These are phyloP conservation scores for Diogma glabrata DNA, from an alignment of 2,888 invertebrate genomes.

Conservation along the genomic window DNA sequence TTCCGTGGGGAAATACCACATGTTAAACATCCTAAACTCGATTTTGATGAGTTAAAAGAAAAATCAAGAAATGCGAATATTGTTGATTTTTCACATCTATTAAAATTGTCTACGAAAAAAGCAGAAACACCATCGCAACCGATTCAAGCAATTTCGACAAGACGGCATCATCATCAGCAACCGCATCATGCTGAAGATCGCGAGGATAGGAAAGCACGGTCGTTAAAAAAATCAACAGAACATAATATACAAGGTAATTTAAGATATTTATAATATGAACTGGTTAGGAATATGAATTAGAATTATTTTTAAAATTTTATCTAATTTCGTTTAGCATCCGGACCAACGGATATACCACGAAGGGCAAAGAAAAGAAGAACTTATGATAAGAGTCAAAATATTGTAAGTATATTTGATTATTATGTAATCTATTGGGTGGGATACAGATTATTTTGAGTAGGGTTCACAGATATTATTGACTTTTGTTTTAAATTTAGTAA, in stretches of 20 bases:
- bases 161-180: constrained; percentile 1
- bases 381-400: constrained; percentile 47
- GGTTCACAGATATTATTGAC: no score
- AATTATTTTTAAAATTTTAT: constrained; percentile 11
- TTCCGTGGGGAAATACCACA: constrained; percentile 88
- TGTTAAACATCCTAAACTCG: constrained; percentile 60
- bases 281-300: neutral
- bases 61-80: constrained; percentile 33
- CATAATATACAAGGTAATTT: constrained; percentile 20
- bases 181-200: constrained; percentile 29
- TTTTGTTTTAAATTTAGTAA: no score
- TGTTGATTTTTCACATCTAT: constrained; percentile 33
- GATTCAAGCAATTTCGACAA: no score
- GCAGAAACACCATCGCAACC: constrained; percentile 20
- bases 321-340: constrained; percentile 17
- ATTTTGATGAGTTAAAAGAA: constrained; percentile 36
- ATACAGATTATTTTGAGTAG: no score
- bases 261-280: neutral
- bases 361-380: constrained; percentile 48
- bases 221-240: constrained; percentile 28
- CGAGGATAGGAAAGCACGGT: constrained; percentile 34
- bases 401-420: constrained; percentile 41
- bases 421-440: no score
- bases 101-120: constrained; percentile 29
- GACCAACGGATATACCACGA: constrained; percentile 35